Evolutionary conservation across 2,888 invertebrate genomes (phyloP), one percentile per base, ranked within the genome.

Genomic region (Polydrusus tereticollis): DNA sequence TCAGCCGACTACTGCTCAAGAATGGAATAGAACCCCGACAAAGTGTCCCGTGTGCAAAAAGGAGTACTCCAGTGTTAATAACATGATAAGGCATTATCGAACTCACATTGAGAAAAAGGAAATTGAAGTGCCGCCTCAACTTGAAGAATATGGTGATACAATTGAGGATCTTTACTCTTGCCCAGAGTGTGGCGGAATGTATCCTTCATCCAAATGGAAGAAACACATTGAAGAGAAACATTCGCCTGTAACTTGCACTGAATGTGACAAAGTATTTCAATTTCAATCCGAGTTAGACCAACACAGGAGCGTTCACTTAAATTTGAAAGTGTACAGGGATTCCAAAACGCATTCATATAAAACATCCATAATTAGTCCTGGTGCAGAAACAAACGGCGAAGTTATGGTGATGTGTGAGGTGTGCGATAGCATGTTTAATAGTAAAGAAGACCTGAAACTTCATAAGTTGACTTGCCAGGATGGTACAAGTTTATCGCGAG

Each of bases 311-410:
- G 88, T 89, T 4, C 92, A 92, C 81, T 85, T 91, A 74, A 89
- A 91, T 77, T 87, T 91, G 1, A 92, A 91, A 78, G 87, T 91
- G 58, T 91, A 90, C 79, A 89, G 90, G 77, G 91, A 91, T 59
- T 89, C 91, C 0, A 88, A 89, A 78, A 89, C 89, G 58, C 83
- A 89, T 45, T 86, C 88, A 0, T 90, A 90, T 75, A 89, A 88
- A 74, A 88, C 88, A 10, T 87, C 88, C 45, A 86, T 88, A 77
- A 76, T 83, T 4, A 89, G 88, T 75, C 87, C 88, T 0, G 86
- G 86, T 1, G 82, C 82, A 0, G 80, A 85, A 0, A 55, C 18
- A 6, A 59, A 68, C 10, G 82, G 82, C 0, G 80, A 84, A 0
- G 50, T 75, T 0, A 87, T 87, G 77, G 86, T 88, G 75, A 87